phyloP scores from a whole-genome alignment of 2,888 invertebrate genomes.

The Neocrepidodera transversa region DNA sequence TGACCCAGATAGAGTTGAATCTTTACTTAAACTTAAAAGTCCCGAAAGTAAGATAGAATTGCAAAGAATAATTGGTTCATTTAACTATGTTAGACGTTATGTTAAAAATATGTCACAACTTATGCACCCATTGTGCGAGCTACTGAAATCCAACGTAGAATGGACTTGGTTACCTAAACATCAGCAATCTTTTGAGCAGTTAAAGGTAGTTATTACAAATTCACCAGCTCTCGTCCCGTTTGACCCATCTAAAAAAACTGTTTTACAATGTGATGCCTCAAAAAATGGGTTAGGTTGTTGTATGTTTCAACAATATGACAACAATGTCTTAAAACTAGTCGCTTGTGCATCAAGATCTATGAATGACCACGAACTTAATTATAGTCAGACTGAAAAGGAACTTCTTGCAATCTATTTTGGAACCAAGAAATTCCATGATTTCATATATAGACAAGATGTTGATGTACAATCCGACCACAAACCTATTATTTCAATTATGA shows the following conservation, averaged over 20 bases:
- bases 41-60: not conserved
- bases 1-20: constrained; percentile 5
- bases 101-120: constrained; percentile 25
- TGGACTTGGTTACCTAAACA: constrained; percentile 34
- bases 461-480: not conserved
- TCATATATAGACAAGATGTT: not conserved
- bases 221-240: not conserved
- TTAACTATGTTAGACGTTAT: not conserved
- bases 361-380: no score
- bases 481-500: not conserved
- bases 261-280: constrained; percentile 7
- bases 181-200: constrained; percentile 29
- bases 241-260: not conserved
- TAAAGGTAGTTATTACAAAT: constrained; percentile 27
- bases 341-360: constrained; percentile 2
- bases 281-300: constrained; percentile 4
- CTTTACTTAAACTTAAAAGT: not conserved
- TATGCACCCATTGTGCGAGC: constrained; percentile 26
- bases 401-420: not conserved
- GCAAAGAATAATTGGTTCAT: not conserved
- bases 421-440: not conserved
- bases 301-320: not conserved
- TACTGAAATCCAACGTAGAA: constrained; percentile 37
- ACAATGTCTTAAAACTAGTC: not conserved
- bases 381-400: no score